Evolutionary conservation across 2,888 invertebrate species (phyloP), one percentile per base, ranked within the genome.

Genomic region (Sylvicola fuscatus): DNA sequence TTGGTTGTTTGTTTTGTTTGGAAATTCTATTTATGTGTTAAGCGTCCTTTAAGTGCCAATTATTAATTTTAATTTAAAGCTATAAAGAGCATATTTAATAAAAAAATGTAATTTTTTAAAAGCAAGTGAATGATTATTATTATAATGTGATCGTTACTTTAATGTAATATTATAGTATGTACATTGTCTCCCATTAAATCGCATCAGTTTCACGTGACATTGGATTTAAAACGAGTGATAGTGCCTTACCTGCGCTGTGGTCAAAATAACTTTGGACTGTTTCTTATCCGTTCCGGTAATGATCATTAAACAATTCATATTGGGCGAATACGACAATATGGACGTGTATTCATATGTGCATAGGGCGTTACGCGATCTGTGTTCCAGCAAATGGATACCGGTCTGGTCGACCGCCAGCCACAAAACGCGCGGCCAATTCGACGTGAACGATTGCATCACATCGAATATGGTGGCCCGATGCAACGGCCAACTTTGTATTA

Each of bases 401-500:
- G 72, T 73, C 56, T 90, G 89, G 60, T 92, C 89, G 35, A 93
- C 83, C 15, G 87, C 90, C 45, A 93, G 62, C 87, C 92, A 89
- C 32, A 93, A 63, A 31, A 81, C 74, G 49, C 90, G 72, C 17
- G 93, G 92, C 84, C 93, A 89, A 58, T 87, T 87, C 16, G 90
- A 89, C 11, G 92, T 90, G 56, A 90, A 92, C 10, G 87, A 84
- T 78, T 93, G 92, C 76, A 86, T 84, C 30, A 93, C 92, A 56
- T 92, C 90, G 54, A 87, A 93, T 49, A 93, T 82, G 33, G 89
- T 89, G 12, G 92, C 89, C 44, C 82, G 72, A 43, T 90, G 86
- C 37, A 93, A 65, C 21, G 89, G 89, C 92, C 92, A 93, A 42
- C 83, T 83, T 53, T 83, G 80, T 42, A 93, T 84, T 14, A 93